A percentile compares a stretch with the other conserved stretches of the same genome.
These are phyloP conservation scores for Scomber colias DNA, from an alignment of 2,113 vertebrate genomes.

Conservation along the genomic window DNA sequence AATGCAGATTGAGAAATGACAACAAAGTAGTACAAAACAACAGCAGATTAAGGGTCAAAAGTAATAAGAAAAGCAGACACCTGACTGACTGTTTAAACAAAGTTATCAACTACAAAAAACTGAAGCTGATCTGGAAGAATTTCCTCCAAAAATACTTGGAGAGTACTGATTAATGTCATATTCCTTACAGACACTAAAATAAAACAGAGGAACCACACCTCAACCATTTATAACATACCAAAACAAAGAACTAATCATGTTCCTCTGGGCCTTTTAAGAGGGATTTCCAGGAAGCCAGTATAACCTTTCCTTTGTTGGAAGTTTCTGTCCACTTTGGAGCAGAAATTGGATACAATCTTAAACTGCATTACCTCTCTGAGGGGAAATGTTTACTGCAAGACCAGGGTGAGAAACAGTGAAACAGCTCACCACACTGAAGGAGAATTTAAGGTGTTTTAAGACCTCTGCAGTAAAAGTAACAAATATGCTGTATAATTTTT, in stretches of 20 bases:
- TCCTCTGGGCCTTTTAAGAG: conserved; percentile 21
- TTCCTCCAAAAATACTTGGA: neutral
- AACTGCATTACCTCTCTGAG: neutral
- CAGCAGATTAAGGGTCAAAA: too few species aligned
- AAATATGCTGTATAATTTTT: neutral
- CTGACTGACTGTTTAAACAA: too few species aligned
- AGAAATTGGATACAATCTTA: conserved; percentile 25
- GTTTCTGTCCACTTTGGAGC: conserved; percentile 7
- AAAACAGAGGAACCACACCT: conserved; percentile 7
- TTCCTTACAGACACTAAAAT: neutral
- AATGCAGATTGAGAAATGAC: too few species aligned
- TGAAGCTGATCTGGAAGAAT: neutral
- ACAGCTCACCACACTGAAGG: neutral
- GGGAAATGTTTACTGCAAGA: neutral
- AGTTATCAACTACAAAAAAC: too few species aligned
- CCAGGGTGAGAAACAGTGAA: neutral
- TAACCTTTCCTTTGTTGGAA: conserved; percentile 5
- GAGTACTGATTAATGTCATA: neutral
- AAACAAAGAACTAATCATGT: neutral
- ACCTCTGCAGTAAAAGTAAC: too few species aligned
- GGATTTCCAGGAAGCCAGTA: conserved; percentile 1
- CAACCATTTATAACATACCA: neutral
- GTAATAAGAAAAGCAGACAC: too few species aligned
- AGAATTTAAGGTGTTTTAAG: neutral
- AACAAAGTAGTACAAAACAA: too few species aligned